Percentiles rank a stretch among this genome's conserved stretches.
Evolutionary conservation across 1,140 invertebrate species (phyloP).

Genomic region (Laupala kohalensis): DNA sequence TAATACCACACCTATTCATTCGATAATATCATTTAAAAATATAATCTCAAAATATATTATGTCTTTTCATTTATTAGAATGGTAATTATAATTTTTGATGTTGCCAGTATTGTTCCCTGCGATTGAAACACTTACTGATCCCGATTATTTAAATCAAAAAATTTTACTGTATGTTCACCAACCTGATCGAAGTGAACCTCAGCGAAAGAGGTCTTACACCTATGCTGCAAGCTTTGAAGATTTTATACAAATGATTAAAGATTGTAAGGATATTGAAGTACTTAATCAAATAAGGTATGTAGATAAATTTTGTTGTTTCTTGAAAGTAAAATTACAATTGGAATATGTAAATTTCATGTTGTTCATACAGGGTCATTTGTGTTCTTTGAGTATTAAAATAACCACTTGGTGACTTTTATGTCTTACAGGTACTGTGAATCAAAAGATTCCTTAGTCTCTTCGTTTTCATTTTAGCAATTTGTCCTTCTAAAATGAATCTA

Average conservation of each 20-base stretch:
- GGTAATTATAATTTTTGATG: constrained; percentile 8
- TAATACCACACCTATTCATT: background rate
- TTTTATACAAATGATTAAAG: constrained; percentile 73
- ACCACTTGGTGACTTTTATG: no score
- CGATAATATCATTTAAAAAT: background rate
- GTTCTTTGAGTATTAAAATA: no score
- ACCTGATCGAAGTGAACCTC: constrained; percentile 52
- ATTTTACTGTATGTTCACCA: constrained; percentile 69
- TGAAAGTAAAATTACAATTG: no score
- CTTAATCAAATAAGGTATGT: constrained; percentile 69
- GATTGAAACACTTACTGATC: constrained; percentile 72
- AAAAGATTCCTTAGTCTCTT: no score
- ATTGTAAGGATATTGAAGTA: constrained; percentile 64
- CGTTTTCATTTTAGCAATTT: no score
- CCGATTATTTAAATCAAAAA: constrained; percentile 83
- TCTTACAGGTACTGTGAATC: no score
- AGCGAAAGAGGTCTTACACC: constrained; percentile 68
- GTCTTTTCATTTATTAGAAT: constrained; percentile 4
- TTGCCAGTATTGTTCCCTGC: constrained; percentile 65
- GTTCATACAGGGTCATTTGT: no score
- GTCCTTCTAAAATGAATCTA: no score
- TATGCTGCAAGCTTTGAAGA: constrained; percentile 83
- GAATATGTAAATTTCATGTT: no score
- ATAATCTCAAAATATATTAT: constrained; percentile 3
- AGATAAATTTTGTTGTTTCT: no score